These are phyloP conservation scores for Macrophya annulata DNA, from an alignment of 2,888 invertebrate species.

Conservation along the genomic window DNA sequence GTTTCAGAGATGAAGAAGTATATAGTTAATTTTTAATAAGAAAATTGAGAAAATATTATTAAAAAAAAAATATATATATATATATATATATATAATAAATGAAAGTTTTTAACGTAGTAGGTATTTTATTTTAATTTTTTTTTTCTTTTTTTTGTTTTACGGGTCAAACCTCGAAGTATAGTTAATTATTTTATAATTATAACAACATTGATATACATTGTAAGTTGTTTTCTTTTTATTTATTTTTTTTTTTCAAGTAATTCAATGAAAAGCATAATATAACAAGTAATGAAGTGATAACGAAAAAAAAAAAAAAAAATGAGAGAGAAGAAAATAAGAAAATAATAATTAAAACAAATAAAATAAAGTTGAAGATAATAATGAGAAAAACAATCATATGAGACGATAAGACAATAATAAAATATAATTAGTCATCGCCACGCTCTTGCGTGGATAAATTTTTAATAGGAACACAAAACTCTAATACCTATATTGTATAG, in stretches of 20 bases:
- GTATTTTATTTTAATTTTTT: too few species aligned
- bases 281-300: neutral
- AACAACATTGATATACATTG: neutral
- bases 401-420: constrained; percentile 9
- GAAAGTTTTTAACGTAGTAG: neutral
- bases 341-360: neutral
- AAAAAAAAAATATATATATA: neutral
- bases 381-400: neutral
- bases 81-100: neutral
- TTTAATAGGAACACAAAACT: neutral
- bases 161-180: too few species aligned
- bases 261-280: too few species aligned
- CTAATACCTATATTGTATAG: neutral
- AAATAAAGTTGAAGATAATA: too few species aligned
- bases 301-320: neutral
- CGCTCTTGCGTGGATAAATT: neutral
- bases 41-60: neutral
- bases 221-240: neutral
- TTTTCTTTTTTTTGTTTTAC: too few species aligned
- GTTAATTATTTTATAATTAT: neutral
- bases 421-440: constrained; percentile 1
- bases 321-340: neutral
- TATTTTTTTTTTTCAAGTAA: neutral
- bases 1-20: too few species aligned
- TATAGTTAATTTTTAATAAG: neutral